Evolutionary conservation across 2,113 vertebrate species (phyloP).

Genomic region (Heteronetta atricapilla): DNA sequence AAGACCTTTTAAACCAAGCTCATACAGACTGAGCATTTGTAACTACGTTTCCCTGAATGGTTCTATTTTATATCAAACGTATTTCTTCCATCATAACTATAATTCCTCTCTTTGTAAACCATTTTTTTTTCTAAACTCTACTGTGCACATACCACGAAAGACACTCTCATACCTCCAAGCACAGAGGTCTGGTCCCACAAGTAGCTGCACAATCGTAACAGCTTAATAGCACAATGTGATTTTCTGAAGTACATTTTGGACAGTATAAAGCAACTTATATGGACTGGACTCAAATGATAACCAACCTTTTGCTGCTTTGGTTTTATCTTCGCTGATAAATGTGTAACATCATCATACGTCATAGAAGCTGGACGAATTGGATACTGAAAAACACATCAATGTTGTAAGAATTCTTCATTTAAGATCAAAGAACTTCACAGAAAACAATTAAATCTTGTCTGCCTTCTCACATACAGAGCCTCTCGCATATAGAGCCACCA

Average conservation of each 20-base stretch:
- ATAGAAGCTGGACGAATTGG: conserved; percentile 92
- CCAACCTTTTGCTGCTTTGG: conserved; percentile 95
- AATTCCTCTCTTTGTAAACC: background rate
- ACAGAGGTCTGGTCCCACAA: background rate
- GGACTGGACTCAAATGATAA: background rate
- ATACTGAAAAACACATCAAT: conserved; percentile 78
- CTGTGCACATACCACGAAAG: background rate
- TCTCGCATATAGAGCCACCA: background rate
- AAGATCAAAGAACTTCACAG: background rate
- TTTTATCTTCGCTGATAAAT: conserved; percentile 93
- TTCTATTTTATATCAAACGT: background rate
- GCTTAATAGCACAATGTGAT: background rate
- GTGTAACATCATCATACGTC: conserved; percentile 90
- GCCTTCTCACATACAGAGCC: background rate
- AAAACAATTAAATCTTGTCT: background rate
- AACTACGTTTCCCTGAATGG: background rate
- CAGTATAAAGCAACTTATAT: background rate
- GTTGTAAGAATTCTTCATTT: background rate
- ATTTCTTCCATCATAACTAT: background rate
- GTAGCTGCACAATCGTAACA: background rate
- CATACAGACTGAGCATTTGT: background rate
- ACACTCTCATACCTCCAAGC: background rate
- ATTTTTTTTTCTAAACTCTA: background rate
- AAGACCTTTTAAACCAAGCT: background rate
- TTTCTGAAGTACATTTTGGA: background rate